Base-by-base conservation (phyloP, 2,797 vertebrate species). In the Alcedo quadribrachys region DNA sequence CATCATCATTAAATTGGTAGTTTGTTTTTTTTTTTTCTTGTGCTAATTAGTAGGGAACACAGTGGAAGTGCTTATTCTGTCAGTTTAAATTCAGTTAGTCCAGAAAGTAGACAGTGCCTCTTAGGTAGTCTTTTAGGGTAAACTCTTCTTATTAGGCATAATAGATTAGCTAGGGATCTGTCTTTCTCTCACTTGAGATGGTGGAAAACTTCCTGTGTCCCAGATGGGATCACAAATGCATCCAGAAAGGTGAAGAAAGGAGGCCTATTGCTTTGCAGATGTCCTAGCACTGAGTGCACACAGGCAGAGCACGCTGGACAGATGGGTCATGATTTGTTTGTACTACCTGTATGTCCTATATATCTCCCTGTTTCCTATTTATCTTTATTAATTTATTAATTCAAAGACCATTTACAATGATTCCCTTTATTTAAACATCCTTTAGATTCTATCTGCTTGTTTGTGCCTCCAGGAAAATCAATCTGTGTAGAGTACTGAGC, bases 391-490 rank as follows among this genome's bases (percentile, higher is more conserved):
- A 90, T 84, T 89, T 93, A 81, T 96, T 95, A 95, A 95, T 94
- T 91, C 83, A 32, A 91, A 80, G 90, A 71, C 75, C 75, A 83
- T 92, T 94, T 91, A 60, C 65, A 88, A 77, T 27, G 46, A 90
- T 92, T 82, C 90, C 68, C 91, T 91, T 91, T 92, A 88, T 75
- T 95, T 95, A 92, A 94, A 45, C 86, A 73, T 85, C 90, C 78
- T 76, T 68, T 77, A 85, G 91, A 93, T 96, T 93, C 88, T 91
- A 74, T 82, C 83, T 87, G 33, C 58, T 94, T 85, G 81, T 80
- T 96, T 93, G 88, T 91, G 93, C 91, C 94, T 93, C 61, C 88
- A 93, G 94, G 95, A 92, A 95, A 93, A 96, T 96, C 91, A 83
- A 93, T 95, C 81, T 54, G 65, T 69, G 66, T 28, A 68, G 58